Base-by-base conservation (phyloP, 2,113 vertebrate genomes). In the Terrapene triunguis region DNA sequence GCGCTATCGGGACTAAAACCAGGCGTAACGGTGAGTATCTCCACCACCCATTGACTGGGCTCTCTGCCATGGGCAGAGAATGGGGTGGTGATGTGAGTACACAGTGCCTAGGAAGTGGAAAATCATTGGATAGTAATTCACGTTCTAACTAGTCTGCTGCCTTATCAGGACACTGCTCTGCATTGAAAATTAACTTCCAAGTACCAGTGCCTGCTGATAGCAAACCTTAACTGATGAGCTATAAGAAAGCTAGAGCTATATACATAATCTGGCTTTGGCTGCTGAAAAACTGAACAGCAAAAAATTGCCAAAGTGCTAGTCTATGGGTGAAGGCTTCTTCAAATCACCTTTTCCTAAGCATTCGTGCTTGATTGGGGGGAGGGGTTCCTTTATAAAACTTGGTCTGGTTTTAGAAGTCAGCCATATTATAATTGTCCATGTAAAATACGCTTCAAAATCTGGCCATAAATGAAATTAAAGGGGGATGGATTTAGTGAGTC, bases 321-420 rank as follows among this genome's bases (percentile, higher is more conserved):
- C 22, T 5, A 59, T 0, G 0, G 0, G 0, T 17, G 11, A 47
- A 14, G 25, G 81, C 74, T 17, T 82, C 54, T 55, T 82, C 53
- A 16, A 25, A 22, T 8, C 14, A 35, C 13, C 24, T 3, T 27
- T 4, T 55, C 24, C 5, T 17, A 29, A 44, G 35, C 3, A 27
- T 9, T 50, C 4, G 1, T 32, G 1, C 55, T 12, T 0, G 1
- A 42, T 11, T 6, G 0, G 0, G 42, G 24, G 51, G 72, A 48
- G 25, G 5, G 51, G 90, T 80, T 48, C 51, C 19, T 3, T 6
- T 44, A 29, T 25, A 48, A 53, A 85, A 82, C 32, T 25, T 9
- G 85, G 4, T 72, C 84, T 1, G 2, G 14, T 25, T 54, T 59
- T 78, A 2, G 5, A 35, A 1, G 0, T 24, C 65, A 8, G 29